These are phyloP conservation scores for Ochropacha duplaris DNA, from an alignment of 2,888 invertebrate genomes.

Conservation along the genomic window DNA sequence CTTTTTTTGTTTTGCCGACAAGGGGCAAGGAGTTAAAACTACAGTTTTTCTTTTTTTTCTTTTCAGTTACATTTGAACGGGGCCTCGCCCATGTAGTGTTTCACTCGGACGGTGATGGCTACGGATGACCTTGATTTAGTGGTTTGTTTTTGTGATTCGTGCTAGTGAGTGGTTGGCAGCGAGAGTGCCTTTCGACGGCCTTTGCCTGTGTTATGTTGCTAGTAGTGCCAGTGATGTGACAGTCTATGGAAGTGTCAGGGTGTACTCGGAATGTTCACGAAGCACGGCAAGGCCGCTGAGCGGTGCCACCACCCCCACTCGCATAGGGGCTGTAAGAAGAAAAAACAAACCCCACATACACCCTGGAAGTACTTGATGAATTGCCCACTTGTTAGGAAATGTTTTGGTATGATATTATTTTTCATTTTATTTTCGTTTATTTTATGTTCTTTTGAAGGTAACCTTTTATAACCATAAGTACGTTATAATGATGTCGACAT, in stretches of 20 bases:
- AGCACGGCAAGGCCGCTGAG: conserved; percentile 77
- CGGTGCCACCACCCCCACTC: conserved; percentile 71
- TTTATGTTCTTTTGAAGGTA: conserved; percentile 21
- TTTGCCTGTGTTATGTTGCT: conserved; percentile 53
- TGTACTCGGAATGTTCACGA: conserved; percentile 79
- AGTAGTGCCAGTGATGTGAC: conserved; percentile 76
- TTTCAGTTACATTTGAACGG: conserved; percentile 76
- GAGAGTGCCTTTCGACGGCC: conserved; percentile 33
- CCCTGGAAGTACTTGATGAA: conserved; percentile 84
- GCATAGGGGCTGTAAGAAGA: conserved; percentile 77
- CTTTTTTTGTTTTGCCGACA: conserved; percentile 36
- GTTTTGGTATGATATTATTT: conserved; percentile 80
- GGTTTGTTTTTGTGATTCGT: conserved; percentile 63
- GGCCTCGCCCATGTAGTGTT: conserved; percentile 56
- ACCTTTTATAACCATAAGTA: neutral
- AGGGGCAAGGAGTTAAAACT: conserved; percentile 43
- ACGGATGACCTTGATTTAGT: conserved; percentile 71
- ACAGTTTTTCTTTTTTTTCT: conserved; percentile 76
- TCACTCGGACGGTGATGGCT: conserved; percentile 69
- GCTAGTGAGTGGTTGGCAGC: conserved; percentile 57
- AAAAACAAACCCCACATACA: conserved; percentile 78
- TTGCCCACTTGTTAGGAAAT: conserved; percentile 84
- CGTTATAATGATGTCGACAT: neutral
- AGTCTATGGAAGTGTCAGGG: conserved; percentile 74
- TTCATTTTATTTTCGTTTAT: conserved; percentile 39